phyloP scores from a whole-genome alignment of 1,140 invertebrate genomes.

The Calosoma granatense region DNA sequence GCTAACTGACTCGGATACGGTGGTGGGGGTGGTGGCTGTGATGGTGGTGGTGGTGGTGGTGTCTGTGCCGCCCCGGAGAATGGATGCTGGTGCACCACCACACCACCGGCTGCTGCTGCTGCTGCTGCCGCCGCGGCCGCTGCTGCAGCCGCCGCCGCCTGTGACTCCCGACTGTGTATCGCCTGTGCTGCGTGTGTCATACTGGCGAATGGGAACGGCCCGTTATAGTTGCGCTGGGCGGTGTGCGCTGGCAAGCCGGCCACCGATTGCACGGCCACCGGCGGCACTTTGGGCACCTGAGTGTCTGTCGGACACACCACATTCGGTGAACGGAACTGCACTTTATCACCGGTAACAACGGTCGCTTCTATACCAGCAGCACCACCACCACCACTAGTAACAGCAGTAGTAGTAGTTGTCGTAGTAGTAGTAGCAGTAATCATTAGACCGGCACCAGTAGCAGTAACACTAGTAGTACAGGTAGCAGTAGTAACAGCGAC shows the following conservation, averaged over 20 bases:
- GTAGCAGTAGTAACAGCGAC: background rate
- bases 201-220: constrained; percentile 75
- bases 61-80: constrained; percentile 13
- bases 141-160: constrained; percentile 13
- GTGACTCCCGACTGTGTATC: constrained; percentile 33
- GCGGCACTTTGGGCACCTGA: constrained; percentile 42
- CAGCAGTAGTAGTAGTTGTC: background rate
- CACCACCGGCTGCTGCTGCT: constrained; percentile 30
- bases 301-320: constrained; percentile 72
- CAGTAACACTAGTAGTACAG: constrained; percentile 3
- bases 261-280: constrained; percentile 44
- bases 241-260: constrained; percentile 41
- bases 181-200: constrained; percentile 75
- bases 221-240: constrained; percentile 42
- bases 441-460: background rate
- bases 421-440: background rate
- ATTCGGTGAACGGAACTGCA: constrained; percentile 67
- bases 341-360: constrained; percentile 22
- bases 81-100: constrained; percentile 24
- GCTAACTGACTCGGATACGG: constrained; percentile 36
- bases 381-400: background rate
- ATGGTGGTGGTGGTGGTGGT: constrained; percentile 18
- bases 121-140: constrained; percentile 28
- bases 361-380: background rate
- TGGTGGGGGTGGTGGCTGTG: constrained; percentile 33